These are phyloP conservation scores for Limnephilus marmoratus DNA, from an alignment of 2,888 invertebrate species.

Conservation along the genomic window DNA sequence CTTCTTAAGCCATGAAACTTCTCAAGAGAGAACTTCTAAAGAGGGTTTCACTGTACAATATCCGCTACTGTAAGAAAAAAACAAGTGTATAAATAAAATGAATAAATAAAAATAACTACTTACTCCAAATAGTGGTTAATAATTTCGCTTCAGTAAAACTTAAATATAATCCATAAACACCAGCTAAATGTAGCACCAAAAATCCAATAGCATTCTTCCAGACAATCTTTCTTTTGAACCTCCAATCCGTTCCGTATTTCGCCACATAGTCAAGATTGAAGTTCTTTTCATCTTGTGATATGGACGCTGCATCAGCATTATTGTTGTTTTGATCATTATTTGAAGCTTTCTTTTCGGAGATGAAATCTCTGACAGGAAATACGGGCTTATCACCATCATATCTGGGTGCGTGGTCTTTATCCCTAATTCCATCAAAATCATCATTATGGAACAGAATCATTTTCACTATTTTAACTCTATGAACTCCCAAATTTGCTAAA, in stretches of 20 bases:
- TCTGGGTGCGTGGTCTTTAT: background rate
- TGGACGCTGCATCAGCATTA: background rate
- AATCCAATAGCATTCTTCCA: conserved; percentile 82
- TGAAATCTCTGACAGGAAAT: background rate
- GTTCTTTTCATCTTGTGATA: background rate
- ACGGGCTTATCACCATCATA: background rate
- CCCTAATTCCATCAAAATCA: background rate
- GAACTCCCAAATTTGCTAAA: background rate
- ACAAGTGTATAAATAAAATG: no score
- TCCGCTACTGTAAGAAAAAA: background rate
- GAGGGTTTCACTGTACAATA: background rate
- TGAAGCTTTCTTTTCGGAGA: background rate
- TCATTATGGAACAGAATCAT: background rate
- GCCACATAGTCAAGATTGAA: background rate
- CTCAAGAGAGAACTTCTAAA: no score
- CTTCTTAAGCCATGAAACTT: no score
- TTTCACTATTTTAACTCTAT: background rate
- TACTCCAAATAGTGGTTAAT: conserved; percentile 71
- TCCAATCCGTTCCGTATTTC: conserved; percentile 72
- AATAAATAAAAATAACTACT: conserved; percentile 67
- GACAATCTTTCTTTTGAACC: conserved; percentile 76
- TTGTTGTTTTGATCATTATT: background rate
- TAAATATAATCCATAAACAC: conserved; percentile 73
- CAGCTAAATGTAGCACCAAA: conserved; percentile 76
- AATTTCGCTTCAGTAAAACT: conserved; percentile 68